These are phyloP conservation scores for Montipora foliosa DNA, from an alignment of 64 coral and sea anemone species.

Conservation along the genomic window DNA sequence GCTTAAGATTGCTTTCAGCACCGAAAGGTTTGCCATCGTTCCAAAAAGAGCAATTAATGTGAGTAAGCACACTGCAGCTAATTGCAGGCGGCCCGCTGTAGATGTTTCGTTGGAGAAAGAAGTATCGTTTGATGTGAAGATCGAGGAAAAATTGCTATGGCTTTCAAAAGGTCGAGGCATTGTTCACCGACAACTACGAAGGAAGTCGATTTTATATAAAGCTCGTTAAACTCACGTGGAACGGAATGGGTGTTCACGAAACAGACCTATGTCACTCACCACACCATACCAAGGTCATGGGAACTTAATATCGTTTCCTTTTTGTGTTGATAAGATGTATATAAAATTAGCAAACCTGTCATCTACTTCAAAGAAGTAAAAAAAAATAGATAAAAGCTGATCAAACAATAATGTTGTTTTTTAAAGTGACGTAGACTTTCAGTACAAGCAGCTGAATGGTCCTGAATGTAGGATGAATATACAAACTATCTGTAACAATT, in stretches of 20 bases:
- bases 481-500: too few species aligned
- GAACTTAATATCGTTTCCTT: not conserved
- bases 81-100: not conserved
- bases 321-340: not conserved
- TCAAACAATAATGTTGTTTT: too few species aligned
- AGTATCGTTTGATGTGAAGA: not conserved
- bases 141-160: not conserved
- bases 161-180: not conserved
- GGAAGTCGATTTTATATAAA: too few species aligned
- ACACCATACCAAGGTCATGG: not conserved
- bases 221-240: too few species aligned
- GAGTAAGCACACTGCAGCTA: not conserved
- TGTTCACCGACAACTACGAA: not conserved
- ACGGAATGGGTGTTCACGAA: not conserved
- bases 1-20: conserved; percentile 57
- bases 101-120: not conserved
- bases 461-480: too few species aligned
- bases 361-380: too few species aligned
- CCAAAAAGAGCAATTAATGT: conserved; percentile 45
- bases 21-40: conserved; percentile 46
- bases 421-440: too few species aligned
- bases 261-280: not conserved
- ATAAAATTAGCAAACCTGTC: not conserved
- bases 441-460: too few species aligned
- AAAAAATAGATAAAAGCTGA: too few species aligned